Conservation (phyloP, 2,797 vertebrate species). For the Intellagama lesueurii region DNA sequence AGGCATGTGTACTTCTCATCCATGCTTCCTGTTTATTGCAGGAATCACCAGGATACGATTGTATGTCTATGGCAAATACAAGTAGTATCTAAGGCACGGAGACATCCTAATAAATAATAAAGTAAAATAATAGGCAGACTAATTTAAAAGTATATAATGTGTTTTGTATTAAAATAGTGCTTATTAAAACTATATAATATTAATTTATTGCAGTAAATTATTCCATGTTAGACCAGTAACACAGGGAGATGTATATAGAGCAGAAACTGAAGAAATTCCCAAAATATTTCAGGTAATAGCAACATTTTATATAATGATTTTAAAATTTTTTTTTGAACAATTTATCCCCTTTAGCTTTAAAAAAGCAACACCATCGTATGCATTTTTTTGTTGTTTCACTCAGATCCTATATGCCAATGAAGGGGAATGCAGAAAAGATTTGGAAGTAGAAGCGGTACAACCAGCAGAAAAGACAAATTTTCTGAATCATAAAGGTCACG, state of each 20-base stretch:
- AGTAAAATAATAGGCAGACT: background rate
- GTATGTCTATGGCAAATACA: background rate
- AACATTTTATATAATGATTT: conserved; percentile 10
- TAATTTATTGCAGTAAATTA: conserved; percentile 87
- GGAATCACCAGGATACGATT: background rate
- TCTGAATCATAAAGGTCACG: conserved; percentile 96
- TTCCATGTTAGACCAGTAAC: conserved; percentile 98
- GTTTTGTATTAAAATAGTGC: background rate
- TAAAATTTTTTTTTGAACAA: conserved; percentile 16
- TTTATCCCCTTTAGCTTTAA: background rate
- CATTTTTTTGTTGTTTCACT: conserved; percentile 39
- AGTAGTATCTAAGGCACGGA: background rate
- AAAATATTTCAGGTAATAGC: conserved; percentile 97
- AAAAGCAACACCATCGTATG: background rate
- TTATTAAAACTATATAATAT: conserved; percentile 35
- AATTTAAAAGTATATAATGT: background rate
- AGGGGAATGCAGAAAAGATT: conserved; percentile 96
- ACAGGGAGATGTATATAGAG: conserved; percentile 98
- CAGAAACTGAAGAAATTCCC: conserved; percentile 97
- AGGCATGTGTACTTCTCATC: background rate
- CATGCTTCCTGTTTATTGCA: background rate
- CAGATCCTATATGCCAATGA: conserved; percentile 99
- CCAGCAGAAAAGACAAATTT: conserved; percentile 95
- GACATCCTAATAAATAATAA: background rate
- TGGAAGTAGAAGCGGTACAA: conserved; percentile 89